phyloP scores from a whole-genome alignment of 2,113 vertebrate genomes.

The Ceyx melanurus region DNA sequence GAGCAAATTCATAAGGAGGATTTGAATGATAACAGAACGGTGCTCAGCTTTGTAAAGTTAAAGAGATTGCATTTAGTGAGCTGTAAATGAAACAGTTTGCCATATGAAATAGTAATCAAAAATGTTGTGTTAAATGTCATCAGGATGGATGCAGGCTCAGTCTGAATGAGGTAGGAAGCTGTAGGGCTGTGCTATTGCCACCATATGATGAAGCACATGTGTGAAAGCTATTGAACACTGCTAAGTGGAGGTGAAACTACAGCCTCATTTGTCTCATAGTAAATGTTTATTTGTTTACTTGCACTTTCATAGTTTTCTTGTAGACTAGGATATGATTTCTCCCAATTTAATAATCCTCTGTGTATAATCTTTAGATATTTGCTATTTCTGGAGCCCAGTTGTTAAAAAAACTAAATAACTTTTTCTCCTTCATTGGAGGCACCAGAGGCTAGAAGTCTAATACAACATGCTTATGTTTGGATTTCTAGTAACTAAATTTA shows the following conservation, averaged over 20 bases:
- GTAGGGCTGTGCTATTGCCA: background rate
- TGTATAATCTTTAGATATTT: background rate
- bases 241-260: background rate
- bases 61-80: background rate
- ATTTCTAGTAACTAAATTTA: slow-evolving; percentile 29
- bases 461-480: background rate
- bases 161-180: background rate
- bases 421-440: background rate
- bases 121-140: background rate
- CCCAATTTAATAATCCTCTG: background rate
- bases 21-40: background rate
- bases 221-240: background rate
- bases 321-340: background rate
- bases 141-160: background rate
- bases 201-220: fast-evolving
- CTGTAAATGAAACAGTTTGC: background rate
- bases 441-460: background rate
- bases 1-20: background rate
- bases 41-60: background rate
- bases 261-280: background rate
- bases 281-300: background rate
- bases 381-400: background rate
- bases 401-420: background rate
- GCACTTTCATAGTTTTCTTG: background rate
- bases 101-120: background rate